Evolutionary conservation across 64 coral and sea anemone species (phyloP), one percentile per base, ranked within the genome.

Genomic region (Cladopsammia gracilis): DNA sequence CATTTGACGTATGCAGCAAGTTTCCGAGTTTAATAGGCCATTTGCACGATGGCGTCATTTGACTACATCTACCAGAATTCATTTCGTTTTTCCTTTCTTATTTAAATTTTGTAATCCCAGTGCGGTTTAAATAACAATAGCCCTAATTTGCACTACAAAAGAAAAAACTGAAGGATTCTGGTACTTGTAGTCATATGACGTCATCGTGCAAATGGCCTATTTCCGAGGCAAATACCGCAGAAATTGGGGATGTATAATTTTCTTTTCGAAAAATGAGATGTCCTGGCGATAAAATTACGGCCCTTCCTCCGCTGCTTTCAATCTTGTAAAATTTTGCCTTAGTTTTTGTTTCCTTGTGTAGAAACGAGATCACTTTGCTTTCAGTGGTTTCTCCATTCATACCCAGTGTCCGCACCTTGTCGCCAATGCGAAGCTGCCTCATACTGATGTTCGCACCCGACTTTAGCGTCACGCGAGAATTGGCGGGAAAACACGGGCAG

Each of bases 361-460:
- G 79, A 62, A 95, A 95, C 25, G 77, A 70, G n/a, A 95, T 90
- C 67, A 95, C 93, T 60, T 95, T 70, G 56, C 86, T 83, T 58
- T 68, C 76, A 9, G 48, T 77, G 3, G 11, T 77, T 25, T 89
- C 68, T 23, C 87, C 93, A 19, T 77, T 58, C 10, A 53, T 53
- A 48, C 89, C 93, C 46, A 95, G 54, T 48, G 93, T 95, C 71
- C 75, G 82, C 6, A 95, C 70, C 76, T 49, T 42, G 76, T 95
- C 65, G 25, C 93, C 93, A 26, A 90, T 9, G 16, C 34, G 69
- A n/a, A 95, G 62, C 44, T 89, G 47, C 25, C 19, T 20, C 79
- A 95, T 76, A 4, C 64, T 62, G 58, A 95, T 73, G 70, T 19
- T 73, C 18, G 9, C 78, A 59, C 85, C 85, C 13, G 73, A 77